These are phyloP conservation scores for Corvus hawaiiensis DNA, from an alignment of 2,113 vertebrate genomes.

Conservation along the genomic window DNA sequence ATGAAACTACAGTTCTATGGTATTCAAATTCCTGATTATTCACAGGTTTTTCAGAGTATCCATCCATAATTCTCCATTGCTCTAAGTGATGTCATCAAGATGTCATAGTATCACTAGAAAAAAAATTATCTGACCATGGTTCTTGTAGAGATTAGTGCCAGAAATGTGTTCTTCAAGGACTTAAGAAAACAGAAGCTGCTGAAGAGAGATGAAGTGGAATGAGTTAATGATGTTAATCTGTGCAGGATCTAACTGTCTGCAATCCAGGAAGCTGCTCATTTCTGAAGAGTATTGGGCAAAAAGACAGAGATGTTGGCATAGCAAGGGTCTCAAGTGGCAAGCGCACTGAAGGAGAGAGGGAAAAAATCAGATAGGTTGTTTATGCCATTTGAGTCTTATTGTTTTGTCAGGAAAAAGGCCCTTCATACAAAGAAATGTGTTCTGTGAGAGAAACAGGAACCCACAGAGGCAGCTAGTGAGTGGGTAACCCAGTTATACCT, in stretches of 20 bases:
- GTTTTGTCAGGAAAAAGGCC: background rate
- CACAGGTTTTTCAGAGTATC: background rate
- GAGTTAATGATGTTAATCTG: conserved; percentile 16
- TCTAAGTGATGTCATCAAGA: background rate
- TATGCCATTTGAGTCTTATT: background rate
- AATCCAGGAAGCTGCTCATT: conserved; percentile 27
- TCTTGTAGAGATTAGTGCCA: background rate
- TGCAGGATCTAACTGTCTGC: background rate
- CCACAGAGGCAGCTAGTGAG: background rate
- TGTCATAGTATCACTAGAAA: background rate
- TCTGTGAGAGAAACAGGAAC: background rate
- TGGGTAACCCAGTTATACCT: background rate
- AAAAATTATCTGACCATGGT: background rate
- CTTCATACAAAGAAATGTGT: background rate
- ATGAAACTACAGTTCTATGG: background rate
- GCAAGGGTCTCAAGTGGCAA: background rate
- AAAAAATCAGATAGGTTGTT: background rate
- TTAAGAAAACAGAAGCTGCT: background rate
- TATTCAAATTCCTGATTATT: background rate
- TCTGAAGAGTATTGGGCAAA: background rate
- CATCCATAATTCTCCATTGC: background rate
- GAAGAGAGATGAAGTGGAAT: background rate
- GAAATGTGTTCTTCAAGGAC: background rate
- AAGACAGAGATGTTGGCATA: background rate
- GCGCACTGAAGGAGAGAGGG: background rate